Conservation (phyloP, 2,888 invertebrate genomes). For the Drosophila barbarae region DNA sequence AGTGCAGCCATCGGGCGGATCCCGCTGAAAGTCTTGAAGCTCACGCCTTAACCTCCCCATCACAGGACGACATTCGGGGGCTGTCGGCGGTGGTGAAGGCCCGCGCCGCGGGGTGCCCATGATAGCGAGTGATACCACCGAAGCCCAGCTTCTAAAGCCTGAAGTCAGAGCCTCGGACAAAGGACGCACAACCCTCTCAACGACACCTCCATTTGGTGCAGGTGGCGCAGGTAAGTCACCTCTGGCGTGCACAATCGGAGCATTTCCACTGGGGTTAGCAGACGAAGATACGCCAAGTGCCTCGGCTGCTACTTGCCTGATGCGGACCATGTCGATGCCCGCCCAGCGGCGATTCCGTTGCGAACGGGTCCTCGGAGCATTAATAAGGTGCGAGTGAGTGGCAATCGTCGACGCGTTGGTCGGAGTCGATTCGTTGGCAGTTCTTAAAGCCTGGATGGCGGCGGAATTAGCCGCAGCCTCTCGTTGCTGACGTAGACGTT, state of each 20-base stretch:
- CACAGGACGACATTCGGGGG: fast-evolving
- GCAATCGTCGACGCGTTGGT: not conserved
- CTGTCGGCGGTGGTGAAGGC: not conserved
- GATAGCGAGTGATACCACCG: not conserved
- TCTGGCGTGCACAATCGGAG: too few relatives aligned
- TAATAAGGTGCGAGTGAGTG: not conserved
- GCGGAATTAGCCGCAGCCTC: not conserved
- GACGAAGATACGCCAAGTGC: not conserved
- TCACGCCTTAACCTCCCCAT: not conserved
- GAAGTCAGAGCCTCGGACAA: too few relatives aligned
- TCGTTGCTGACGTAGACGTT: not conserved
- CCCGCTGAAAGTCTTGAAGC: not conserved
- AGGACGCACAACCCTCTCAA: too few relatives aligned
- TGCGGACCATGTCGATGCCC: too few relatives aligned
- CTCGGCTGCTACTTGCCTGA: not conserved
- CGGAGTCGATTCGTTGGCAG: not conserved
- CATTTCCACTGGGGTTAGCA: not conserved
- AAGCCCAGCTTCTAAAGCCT: not conserved
- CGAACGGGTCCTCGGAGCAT: not conserved
- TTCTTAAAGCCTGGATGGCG: not conserved
- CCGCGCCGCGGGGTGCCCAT: too few relatives aligned
- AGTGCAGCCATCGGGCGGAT: slow-evolving; percentile 19
- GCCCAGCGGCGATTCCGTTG: not conserved
- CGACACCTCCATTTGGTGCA: too few relatives aligned
- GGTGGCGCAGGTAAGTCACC: too few relatives aligned